A percentile compares a stretch with the other conserved stretches of the same genome.
Evolutionary conservation across 1,140 invertebrate genomes (phyloP).

Genomic region (Micrasema minimum): DNA sequence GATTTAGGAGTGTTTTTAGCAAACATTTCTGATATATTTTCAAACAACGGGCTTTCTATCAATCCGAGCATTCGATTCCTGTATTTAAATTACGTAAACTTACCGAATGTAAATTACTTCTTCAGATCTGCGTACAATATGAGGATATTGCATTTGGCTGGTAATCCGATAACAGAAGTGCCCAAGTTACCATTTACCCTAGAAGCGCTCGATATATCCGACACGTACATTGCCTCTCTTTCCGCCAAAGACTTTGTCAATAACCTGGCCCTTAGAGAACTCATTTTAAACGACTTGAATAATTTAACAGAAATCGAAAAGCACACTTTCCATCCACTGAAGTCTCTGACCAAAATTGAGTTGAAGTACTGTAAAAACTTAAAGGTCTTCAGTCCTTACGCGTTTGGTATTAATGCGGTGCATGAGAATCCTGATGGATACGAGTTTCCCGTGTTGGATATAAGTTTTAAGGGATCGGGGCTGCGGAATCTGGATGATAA

Average conservation of each 20-base stretch:
- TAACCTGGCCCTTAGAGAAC: conserved; percentile 57
- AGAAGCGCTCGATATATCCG: conserved; percentile 62
- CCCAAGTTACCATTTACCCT: conserved; percentile 62
- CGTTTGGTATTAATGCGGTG: conserved; percentile 60
- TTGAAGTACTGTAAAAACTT: conserved; percentile 61
- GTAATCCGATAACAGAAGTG: conserved; percentile 58
- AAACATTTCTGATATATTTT: conserved; percentile 54
- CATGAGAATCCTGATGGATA: conserved; percentile 57
- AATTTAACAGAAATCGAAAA: conserved; percentile 58
- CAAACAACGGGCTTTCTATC: conserved; percentile 58
- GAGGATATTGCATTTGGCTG: conserved; percentile 57
- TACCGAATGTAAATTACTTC: conserved; percentile 58
- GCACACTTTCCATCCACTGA: conserved; percentile 57
- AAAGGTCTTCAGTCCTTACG: conserved; percentile 56
- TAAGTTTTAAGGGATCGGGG: conserved; percentile 60
- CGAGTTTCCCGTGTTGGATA: conserved; percentile 58
- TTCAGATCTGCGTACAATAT: conserved; percentile 62
- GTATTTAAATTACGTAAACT: conserved; percentile 58
- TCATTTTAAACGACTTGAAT: conserved; percentile 61
- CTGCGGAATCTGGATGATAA: conserved; percentile 57
- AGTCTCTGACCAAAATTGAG: conserved; percentile 57
- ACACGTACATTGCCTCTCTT: conserved; percentile 60
- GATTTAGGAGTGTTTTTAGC: conserved; percentile 55
- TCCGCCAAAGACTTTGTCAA: conserved; percentile 58
- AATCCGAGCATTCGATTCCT: conserved; percentile 58